These are phyloP conservation scores for Morelia viridis DNA, from an alignment of 2,797 vertebrate species.

Conservation along the genomic window DNA sequence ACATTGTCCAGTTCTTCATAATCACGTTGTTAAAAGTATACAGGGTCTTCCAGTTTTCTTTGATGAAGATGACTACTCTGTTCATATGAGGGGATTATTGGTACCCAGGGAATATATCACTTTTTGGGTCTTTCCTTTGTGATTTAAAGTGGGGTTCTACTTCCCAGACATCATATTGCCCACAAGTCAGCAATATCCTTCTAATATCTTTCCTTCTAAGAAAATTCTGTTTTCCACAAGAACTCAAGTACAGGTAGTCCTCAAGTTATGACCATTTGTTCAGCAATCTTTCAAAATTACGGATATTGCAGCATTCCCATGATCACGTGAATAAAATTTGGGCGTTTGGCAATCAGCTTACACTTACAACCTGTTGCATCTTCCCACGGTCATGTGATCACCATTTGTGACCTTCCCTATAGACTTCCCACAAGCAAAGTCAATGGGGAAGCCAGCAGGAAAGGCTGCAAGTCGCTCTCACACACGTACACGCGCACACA, in stretches of 20 bases:
- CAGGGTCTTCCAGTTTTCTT: background rate
- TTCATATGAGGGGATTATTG: background rate
- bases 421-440: too few species aligned
- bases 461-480: too few species aligned
- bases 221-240: background rate
- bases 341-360: too few species aligned
- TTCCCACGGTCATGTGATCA: too few species aligned
- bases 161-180: background rate
- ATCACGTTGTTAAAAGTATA: background rate
- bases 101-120: background rate
- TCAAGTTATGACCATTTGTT: too few species aligned
- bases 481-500: too few species aligned
- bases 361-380: too few species aligned
- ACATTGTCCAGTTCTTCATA: background rate
- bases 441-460: too few species aligned
- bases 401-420: too few species aligned
- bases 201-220: background rate
- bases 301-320: too few species aligned
- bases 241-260: background rate
- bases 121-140: background rate
- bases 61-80: background rate
- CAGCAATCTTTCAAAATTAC: too few species aligned
- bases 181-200: background rate
- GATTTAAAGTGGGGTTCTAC: background rate
- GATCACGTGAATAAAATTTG: too few species aligned